Percentiles rank a stretch among this genome's conserved stretches.
phyloP scores from a whole-genome alignment of 2,888 invertebrate genomes.

The Spodoptera exigua region DNA sequence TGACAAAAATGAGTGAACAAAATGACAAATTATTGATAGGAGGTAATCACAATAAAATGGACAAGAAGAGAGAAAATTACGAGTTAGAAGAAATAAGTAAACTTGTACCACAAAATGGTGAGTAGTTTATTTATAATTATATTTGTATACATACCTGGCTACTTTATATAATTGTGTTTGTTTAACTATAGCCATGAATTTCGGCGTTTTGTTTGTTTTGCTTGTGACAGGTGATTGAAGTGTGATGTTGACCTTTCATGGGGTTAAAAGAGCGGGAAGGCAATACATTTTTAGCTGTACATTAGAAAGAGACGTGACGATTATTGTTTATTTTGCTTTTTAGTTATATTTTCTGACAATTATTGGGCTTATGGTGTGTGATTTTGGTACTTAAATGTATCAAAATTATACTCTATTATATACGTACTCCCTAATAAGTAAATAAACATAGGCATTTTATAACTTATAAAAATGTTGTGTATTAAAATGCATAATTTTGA shows the following conservation, averaged over 20 bases:
- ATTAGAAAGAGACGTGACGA: constrained; percentile 5
- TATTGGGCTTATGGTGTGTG: too few species aligned
- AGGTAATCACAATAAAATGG: constrained; percentile 4
- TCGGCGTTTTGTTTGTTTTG: neutral
- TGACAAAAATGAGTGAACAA: constrained; percentile 33
- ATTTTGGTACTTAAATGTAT: too few species aligned
- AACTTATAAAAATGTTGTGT: too few species aligned
- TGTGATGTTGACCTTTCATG: constrained; percentile 7
- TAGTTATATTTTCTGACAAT: neutral
- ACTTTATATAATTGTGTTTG: neutral
- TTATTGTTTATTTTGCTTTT: neutral
- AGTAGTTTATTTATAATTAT: constrained; percentile 25
- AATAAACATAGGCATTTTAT: too few species aligned
- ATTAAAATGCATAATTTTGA: too few species aligned
- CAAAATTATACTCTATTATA: too few species aligned
- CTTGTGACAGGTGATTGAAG: constrained; percentile 34
- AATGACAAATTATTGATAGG: constrained; percentile 22
- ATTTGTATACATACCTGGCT: neutral
- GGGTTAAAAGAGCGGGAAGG: constrained; percentile 6
- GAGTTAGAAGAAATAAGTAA: constrained; percentile 33
- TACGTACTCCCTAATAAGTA: too few species aligned
- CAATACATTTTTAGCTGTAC: neutral
- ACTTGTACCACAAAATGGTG: constrained; percentile 30
- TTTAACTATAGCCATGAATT: neutral
- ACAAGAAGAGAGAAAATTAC: constrained; percentile 27